A percentile compares a stretch with the other conserved stretches of the same genome.
Evolutionary conservation across 2,888 invertebrate species (phyloP).

Genomic region (Cepaea hortensis): DNA sequence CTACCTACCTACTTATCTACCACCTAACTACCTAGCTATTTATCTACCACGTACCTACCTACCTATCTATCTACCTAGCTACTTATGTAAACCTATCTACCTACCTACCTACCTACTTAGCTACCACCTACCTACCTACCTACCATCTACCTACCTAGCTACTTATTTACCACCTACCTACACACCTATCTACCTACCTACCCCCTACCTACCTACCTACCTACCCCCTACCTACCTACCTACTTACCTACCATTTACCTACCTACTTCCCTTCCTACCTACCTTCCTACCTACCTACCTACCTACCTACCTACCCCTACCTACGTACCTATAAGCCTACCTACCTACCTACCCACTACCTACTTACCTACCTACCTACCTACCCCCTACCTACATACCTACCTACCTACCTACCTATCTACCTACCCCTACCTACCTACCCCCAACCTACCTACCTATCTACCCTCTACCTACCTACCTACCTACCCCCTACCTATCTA

Average conservation of each 20-base stretch:
- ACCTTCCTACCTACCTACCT: background rate
- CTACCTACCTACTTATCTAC: background rate
- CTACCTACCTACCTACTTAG: too few relatives aligned
- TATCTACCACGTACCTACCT: too few relatives aligned
- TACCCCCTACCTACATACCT: too few relatives aligned
- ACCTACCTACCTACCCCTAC: background rate
- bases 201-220: background rate
- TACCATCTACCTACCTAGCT: background rate
- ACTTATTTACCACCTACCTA: background rate
- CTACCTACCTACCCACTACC: background rate
- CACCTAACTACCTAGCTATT: background rate
- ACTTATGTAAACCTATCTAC: too few relatives aligned
- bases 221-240: background rate
- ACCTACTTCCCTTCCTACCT: too few relatives aligned
- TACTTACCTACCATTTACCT: too few relatives aligned
- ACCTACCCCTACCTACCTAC: background rate
- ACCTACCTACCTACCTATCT: background rate
- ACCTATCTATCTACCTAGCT: too few relatives aligned
- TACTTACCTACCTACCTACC: background rate
- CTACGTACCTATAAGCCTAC: too few relatives aligned
- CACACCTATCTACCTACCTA: too few relatives aligned
- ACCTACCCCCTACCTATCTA: too few relatives aligned
- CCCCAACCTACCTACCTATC: too few relatives aligned
- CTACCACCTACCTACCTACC: background rate
- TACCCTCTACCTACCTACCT: too few relatives aligned